A percentile compares a stretch with the other conserved stretches of the same genome.
Evolutionary conservation across 37 sponge, comb jelly and placozoan genomes (phyloP).

Genomic region (Cliona cf. orientalis): DNA sequence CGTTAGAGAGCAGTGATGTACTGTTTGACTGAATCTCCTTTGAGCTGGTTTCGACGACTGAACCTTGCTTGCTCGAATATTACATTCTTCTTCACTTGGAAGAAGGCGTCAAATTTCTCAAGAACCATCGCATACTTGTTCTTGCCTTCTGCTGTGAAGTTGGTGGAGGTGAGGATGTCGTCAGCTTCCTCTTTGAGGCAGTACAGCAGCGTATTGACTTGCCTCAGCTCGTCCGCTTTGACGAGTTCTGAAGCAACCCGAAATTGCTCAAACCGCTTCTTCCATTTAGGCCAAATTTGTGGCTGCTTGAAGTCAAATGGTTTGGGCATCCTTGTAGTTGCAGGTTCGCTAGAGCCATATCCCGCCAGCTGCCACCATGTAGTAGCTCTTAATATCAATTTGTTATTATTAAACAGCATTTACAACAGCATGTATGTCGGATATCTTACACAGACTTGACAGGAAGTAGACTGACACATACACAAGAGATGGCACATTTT

Average conservation of each 20-base stretch:
- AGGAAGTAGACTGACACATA: too few species aligned
- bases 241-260: not conserved
- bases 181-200: constrained; percentile 5
- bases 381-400: too few species aligned
- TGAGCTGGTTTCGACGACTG: constrained; percentile 16
- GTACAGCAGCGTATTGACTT: constrained; percentile 8
- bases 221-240: not conserved
- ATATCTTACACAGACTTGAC: too few species aligned
- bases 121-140: not conserved
- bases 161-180: not conserved
- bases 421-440: too few species aligned
- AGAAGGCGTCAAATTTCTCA: constrained; percentile 13
- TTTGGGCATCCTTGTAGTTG: too few species aligned
- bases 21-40: constrained; percentile 20
- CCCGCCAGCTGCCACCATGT: too few species aligned
- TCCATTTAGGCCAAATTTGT: too few species aligned
- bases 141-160: not conserved
- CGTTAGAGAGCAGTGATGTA: constrained; percentile 22
- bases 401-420: too few species aligned
- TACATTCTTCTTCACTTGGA: constrained; percentile 11
- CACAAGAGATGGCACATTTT: too few species aligned
- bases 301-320: too few species aligned
- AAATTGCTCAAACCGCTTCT: too few species aligned
- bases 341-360: too few species aligned
- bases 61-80: constrained; percentile 37